Conservation (phyloP, 2,888 invertebrate genomes). For the Diploptera punctata region DNA sequence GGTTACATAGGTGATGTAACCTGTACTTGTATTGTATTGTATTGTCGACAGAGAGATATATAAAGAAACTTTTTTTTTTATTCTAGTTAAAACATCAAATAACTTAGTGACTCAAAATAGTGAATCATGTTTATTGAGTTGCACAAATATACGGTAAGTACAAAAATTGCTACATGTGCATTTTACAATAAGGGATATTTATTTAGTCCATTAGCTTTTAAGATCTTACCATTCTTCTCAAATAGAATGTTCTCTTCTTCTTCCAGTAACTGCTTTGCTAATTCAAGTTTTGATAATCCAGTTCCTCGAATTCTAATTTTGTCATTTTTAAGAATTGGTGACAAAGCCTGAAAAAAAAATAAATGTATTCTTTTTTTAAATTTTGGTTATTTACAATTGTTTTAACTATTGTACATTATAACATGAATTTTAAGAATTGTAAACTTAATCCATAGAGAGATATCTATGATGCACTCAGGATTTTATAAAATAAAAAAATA, state of each 20-base stretch:
- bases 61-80: too few species aligned
- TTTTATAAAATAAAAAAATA: background rate
- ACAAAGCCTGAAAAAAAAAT: background rate
- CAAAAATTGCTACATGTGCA: background rate
- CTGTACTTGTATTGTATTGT: too few species aligned
- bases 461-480: too few species aligned
- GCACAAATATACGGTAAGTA: too few species aligned
- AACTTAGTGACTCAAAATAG: too few species aligned
- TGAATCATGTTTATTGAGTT: too few species aligned
- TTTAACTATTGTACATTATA: background rate
- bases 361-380: background rate
- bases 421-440: too few species aligned
- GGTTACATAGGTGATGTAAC: too few species aligned
- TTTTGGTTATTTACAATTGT: background rate
- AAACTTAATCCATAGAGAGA: too few species aligned
- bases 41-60: too few species aligned
- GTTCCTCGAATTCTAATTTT: background rate
- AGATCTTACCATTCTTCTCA: background rate
- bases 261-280: constrained; percentile 22
- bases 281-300: constrained; percentile 10
- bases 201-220: background rate
- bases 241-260: background rate
- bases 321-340: background rate
- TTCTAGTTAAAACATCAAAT: too few species aligned
- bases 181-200: background rate